Evolutionary conservation across 2,113 vertebrate genomes (phyloP).

Genomic region (Heliornis fulica): DNA sequence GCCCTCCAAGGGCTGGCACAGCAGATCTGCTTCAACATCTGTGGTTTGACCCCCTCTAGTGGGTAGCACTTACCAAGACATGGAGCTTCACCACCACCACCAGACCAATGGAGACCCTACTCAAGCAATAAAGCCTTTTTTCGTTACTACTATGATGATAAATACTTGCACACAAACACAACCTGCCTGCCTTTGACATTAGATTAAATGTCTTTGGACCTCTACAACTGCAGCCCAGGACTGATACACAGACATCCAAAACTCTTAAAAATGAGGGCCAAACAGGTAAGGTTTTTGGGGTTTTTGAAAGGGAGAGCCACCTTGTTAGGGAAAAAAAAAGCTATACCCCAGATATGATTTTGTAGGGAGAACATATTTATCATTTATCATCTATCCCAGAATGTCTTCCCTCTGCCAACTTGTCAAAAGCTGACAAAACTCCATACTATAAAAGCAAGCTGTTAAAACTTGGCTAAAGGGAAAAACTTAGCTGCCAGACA

Average conservation of each 20-base stretch:
- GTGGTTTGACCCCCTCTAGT: slow-evolving; percentile 70
- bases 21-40: slow-evolving; percentile 44
- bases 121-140: neutral
- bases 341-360: neutral
- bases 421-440: slow-evolving; percentile 66
- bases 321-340: neutral
- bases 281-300: neutral
- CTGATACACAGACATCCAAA: neutral
- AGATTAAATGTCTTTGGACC: neutral
- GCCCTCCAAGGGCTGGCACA: slow-evolving; percentile 3
- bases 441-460: slow-evolving; percentile 55
- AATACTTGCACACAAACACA: neutral
- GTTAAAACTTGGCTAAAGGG: slow-evolving; percentile 66
- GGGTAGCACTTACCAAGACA: slow-evolving; percentile 61
- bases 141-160: rapidly evolving
- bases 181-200: neutral
- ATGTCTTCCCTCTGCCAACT: slow-evolving; percentile 46
- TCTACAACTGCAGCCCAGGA: neutral
- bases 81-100: neutral
- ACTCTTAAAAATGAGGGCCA: neutral
- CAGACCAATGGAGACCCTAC: slow-evolving; percentile 4
- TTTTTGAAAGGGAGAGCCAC: neutral
- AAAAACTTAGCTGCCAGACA: slow-evolving; percentile 68
- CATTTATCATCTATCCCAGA: slow-evolving; percentile 49
- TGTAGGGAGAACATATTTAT: slow-evolving; percentile 31